Evolutionary conservation across 1,140 invertebrate genomes (phyloP).

Genomic region (Apis dorsata): DNA sequence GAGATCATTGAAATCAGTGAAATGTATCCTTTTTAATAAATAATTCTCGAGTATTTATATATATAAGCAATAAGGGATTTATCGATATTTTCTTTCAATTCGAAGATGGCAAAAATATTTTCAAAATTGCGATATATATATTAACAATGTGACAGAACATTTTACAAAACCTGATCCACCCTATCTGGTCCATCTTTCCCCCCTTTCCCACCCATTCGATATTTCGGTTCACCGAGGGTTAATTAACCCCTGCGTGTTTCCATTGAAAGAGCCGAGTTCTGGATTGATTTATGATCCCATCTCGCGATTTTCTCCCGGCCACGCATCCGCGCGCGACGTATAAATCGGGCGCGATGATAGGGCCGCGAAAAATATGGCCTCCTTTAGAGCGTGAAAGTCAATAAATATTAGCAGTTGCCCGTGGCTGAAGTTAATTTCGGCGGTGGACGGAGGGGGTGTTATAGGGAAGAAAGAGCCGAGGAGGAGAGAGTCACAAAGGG

Average conservation of each 20-base stretch:
- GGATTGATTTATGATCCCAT: conserved; percentile 19
- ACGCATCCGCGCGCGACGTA: neutral
- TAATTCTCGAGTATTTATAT: too few relatives aligned
- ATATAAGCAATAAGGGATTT: too few relatives aligned
- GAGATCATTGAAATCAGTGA: too few relatives aligned
- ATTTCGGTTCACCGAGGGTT: neutral
- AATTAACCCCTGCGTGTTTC: conserved; percentile 4
- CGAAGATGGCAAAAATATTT: too few relatives aligned
- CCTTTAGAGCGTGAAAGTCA: conserved; percentile 25
- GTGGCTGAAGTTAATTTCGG: conserved; percentile 44
- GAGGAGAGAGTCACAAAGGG: conserved; percentile 53
- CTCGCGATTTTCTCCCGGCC: neutral
- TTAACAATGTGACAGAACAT: neutral
- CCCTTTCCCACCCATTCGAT: neutral
- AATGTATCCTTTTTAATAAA: too few relatives aligned
- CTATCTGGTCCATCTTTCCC: neutral
- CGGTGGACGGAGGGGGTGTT: conserved; percentile 10
- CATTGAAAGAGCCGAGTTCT: neutral
- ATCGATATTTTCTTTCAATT: too few relatives aligned
- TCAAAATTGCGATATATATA: too few relatives aligned
- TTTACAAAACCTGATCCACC: neutral
- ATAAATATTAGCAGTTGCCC: conserved; percentile 42
- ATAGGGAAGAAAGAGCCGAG: neutral
- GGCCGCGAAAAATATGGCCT: conserved; percentile 3
- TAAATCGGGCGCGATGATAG: conserved; percentile 8